A percentile compares a stretch with the other conserved stretches of the same genome.
Conservation (phyloP, 2,113 vertebrate genomes). For the Paraplagusia blochii region DNA sequence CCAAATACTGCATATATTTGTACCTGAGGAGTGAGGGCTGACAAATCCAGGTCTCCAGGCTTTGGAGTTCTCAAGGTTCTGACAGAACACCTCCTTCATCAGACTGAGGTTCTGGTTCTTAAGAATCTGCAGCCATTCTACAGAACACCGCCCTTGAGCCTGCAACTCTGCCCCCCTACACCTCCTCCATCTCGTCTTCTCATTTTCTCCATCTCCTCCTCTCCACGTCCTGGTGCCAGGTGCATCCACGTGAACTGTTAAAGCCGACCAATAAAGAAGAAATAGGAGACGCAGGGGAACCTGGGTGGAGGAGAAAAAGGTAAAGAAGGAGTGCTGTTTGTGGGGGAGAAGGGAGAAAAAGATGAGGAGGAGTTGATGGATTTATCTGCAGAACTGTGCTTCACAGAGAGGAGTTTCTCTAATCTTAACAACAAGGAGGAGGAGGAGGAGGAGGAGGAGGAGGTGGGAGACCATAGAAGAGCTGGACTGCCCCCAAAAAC, state of each 20-base stretch:
- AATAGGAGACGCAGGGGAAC: slow-evolving; percentile 48
- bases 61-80: no score
- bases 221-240: no score
- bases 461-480: background rate
- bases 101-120: no score
- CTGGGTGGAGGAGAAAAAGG: slow-evolving; percentile 25
- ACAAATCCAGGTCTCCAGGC: no score
- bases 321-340: background rate
- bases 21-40: no score
- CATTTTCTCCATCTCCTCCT: no score
- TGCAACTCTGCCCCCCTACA: slow-evolving; percentile 41
- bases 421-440: slow-evolving; percentile 28
- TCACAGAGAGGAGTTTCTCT: slow-evolving; percentile 14
- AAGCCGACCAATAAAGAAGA: slow-evolving; percentile 55
- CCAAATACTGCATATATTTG: no score
- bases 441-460: slow-evolving; percentile 10
- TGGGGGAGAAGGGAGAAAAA: no score
- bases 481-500: slow-evolving; percentile 22
- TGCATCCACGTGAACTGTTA: slow-evolving; percentile 60
- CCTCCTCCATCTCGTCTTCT: no score
- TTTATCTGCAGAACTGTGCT: slow-evolving; percentile 29
- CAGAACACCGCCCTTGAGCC: slow-evolving; percentile 40
- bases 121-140: background rate
- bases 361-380: background rate
- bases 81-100: no score